These are phyloP conservation scores for Piliocolobus tephrosceles DNA, from an alignment of 2,113 vertebrate species.

Conservation along the genomic window DNA sequence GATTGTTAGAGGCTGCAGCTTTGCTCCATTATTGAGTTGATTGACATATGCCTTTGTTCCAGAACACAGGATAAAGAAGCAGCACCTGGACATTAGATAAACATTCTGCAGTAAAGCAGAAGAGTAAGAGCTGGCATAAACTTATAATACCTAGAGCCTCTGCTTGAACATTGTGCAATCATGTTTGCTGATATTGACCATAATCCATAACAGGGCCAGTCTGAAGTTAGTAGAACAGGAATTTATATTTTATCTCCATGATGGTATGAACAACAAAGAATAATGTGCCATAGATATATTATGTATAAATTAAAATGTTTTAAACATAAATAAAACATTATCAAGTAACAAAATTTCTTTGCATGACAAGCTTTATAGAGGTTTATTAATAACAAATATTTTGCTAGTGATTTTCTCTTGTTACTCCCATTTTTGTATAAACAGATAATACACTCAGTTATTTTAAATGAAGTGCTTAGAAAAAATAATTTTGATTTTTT, in stretches of 20 bases:
- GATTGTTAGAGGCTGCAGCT: neutral
- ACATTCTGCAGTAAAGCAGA: neutral
- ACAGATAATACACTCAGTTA: neutral
- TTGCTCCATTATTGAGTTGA: neutral
- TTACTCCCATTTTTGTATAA: neutral
- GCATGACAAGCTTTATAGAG: neutral
- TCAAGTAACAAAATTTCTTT: neutral
- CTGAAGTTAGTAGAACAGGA: neutral
- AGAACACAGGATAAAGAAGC: neutral
- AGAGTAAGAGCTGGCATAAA: neutral
- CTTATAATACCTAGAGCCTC: neutral
- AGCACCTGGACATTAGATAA: neutral
- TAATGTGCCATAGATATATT: neutral
- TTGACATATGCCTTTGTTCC: neutral
- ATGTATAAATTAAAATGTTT: neutral
- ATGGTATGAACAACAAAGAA: neutral
- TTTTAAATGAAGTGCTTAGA: neutral
- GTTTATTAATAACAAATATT: neutral
- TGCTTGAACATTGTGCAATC: neutral
- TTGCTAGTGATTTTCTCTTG: neutral
- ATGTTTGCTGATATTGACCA: neutral
- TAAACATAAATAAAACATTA: neutral
- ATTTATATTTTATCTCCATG: neutral
- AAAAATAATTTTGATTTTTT: neutral
- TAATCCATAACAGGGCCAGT: neutral